Evolutionary conservation across 2,888 invertebrate genomes (phyloP), one percentile per base, ranked within the genome.

Genomic region (Dione vanillae): DNA sequence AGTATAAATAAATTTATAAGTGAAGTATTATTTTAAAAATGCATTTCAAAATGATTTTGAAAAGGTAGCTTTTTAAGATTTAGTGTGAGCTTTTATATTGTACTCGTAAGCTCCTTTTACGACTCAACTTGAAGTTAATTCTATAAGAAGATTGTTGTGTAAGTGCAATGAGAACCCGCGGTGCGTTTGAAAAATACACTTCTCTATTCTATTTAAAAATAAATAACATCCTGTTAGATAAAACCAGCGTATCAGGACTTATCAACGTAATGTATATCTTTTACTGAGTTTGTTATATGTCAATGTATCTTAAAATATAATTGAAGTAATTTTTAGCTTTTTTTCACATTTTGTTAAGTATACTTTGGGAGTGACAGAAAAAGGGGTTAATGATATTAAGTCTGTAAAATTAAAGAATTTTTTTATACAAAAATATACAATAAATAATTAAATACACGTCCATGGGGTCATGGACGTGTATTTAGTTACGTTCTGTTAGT

Each of bases 191-290:
- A 41, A 68, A 56, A 69, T 64, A 27, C 61, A 20, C 61, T 61
- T 51, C 19, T 37, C 37, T 12, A 45, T 14, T 52, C 43, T 12
- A 37, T 70, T 67, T 59, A 70, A 70, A 73, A 65, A 67, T 70
- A 73, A 69, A 69, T 52, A 61, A 37, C 47, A 70, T 37, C 47
- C 59, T 58, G 59, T 49, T 16, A 65, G 71, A 74, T 72, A 74
- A 67, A 59, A 71, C 47, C 54, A 54, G 54, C 56, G 59, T 45
- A 69, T 12, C 45, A 37, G 20, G 45, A 20, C 43, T 54, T 75
- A 75, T 74, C 74, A 70, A 47, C 72, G 73, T 27, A 72, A 73
- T 65, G 72, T 69, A 62, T 69, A 69, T 67, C 69, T 54, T 43
- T 72, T 70, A 62, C 66, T 72, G 58, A 70, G 69, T 73, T 72